Evolutionary conservation across 92 coral and sea anemone species (phyloP), one percentile per base, ranked within the genome.

Genomic region (Siderastrea radians): DNA sequence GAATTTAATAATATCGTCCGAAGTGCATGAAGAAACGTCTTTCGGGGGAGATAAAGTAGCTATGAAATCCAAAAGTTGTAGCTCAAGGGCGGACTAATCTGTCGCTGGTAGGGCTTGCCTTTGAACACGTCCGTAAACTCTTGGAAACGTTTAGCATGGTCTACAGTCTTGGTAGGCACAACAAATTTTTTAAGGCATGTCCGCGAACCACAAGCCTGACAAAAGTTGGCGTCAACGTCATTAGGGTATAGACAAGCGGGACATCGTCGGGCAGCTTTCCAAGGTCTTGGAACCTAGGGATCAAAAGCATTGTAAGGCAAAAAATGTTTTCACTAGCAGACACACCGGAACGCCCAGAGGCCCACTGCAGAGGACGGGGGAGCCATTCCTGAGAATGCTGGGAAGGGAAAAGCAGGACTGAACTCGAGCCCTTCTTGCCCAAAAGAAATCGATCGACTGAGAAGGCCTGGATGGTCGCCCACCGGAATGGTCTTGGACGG

Each of bases 291-390:
- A 17, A 83, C 92, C 92, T 73, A 54, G 6, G 49, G 19, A 69
- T 6, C 50, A 54, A 62, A 43, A 66, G 59, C 77, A 51, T 26
- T 49, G 58, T 72, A 49, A 72, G 61, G 14, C 61, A 26, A 47
- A 72, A 75, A 57, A 57, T 13, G 45, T 9, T 3, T 45, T 55
- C 12, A 54, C 80, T 75, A 75, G 66, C n/a, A 92, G 46, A 82
- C 69, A 57, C 96, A 86, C 2, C 85, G 87, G 71, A 93, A 90
- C 7, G 88, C 92, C 61, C 57, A 78, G 55, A 93, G 82, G 70
- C 96, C 93, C 91, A 93, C 69, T 87, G 94, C 75, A 87, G 78
- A 16, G 64, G 79, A 12, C 88, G 74, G 7, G 84, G 80, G 65
- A 67, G 44, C 92, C 91, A 83, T 51, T 74, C 85, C 7, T 17